A percentile compares a stretch with the other conserved stretches of the same genome.
Conservation (phyloP, 2,113 vertebrate species). For the Tachycineta bicolor region DNA sequence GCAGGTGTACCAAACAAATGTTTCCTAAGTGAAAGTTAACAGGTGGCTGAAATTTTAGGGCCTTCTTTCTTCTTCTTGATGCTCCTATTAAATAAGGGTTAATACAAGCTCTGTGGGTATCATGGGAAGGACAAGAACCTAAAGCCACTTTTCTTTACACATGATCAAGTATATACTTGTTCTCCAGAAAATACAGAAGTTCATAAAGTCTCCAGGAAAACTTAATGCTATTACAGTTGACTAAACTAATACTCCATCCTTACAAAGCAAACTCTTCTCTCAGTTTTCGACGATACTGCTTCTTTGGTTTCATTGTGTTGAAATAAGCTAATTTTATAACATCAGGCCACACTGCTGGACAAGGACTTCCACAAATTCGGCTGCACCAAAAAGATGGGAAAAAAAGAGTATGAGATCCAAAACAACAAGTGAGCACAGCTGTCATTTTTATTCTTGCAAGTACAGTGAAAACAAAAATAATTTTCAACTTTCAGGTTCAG, state of each 20-base stretch:
- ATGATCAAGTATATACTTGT: neutral
- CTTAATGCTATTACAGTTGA: slow-evolving; percentile 1
- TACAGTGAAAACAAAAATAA: neutral
- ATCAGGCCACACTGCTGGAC: slow-evolving; percentile 97
- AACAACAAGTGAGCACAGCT: neutral
- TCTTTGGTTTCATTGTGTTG: slow-evolving; percentile 99
- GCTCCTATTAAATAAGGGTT: neutral
- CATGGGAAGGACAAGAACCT: neutral
- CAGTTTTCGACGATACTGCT: slow-evolving; percentile 94
- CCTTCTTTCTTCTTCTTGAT: neutral
- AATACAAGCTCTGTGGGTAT: neutral
- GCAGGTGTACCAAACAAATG: slow-evolving; percentile 5
- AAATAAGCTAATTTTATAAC: slow-evolving; percentile 99
- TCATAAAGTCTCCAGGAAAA: neutral
- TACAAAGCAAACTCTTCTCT: slow-evolving; percentile 98
- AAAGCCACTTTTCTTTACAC: neutral
- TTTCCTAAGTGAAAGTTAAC: neutral
- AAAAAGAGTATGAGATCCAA: neutral
- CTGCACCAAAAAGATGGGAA: slow-evolving; percentile 72
- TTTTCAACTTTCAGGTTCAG: neutral
- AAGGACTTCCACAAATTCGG: slow-evolving; percentile 96
- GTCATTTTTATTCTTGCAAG: neutral
- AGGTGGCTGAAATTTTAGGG: neutral
- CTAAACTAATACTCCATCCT: slow-evolving; percentile 71
- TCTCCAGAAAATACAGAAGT: neutral